phyloP scores from a whole-genome alignment of 2,888 invertebrate genomes.

The Aradus depressus region DNA sequence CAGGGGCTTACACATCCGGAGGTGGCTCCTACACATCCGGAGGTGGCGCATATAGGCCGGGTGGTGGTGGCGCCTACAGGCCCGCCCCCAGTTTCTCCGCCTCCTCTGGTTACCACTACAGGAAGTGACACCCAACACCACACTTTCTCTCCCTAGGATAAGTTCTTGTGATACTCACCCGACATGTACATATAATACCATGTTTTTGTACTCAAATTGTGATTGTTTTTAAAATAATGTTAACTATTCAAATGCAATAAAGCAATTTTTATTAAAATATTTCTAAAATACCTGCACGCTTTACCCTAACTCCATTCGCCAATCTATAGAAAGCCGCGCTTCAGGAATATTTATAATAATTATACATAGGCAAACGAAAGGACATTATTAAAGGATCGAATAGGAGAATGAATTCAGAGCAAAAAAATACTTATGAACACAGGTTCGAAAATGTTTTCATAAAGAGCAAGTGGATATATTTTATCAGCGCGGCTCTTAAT shows the following conservation, averaged over 20 bases:
- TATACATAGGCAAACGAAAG: no score
- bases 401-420: no score
- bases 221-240: constrained; percentile 12
- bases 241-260: constrained; percentile 10
- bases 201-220: not conserved
- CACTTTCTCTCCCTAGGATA: constrained; percentile 12
- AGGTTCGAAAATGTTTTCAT: no score
- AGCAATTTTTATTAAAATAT: constrained; percentile 3
- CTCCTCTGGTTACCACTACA: constrained; percentile 25
- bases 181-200: constrained; percentile 3
- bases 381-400: no score
- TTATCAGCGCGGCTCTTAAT: no score
- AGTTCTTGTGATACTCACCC: constrained; percentile 16
- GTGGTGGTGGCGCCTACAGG: not conserved
- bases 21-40: not conserved
- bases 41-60: constrained; percentile 10
- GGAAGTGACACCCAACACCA: constrained; percentile 12
- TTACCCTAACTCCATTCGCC: no score
- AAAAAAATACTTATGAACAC: no score
- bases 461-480: no score
- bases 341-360: no score
- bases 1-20: constrained; percentile 4
- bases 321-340: no score
- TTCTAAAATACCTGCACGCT: no score
- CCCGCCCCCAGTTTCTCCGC: constrained; percentile 18